Evolutionary conservation across 2,888 invertebrate genomes (phyloP).

Genomic region (Caenorhabditis sp.): DNA sequence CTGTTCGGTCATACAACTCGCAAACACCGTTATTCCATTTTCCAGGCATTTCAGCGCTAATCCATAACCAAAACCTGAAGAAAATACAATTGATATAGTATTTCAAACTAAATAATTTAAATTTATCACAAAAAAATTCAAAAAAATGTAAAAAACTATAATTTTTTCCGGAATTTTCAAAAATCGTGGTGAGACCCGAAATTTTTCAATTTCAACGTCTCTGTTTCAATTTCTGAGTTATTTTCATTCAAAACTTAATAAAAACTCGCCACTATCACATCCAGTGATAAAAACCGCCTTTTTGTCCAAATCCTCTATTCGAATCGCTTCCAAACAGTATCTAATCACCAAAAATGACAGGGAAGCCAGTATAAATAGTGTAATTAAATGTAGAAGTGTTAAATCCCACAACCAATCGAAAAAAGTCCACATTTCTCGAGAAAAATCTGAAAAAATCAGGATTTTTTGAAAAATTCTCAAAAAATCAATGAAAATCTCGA

Average conservation of each 20-base stretch:
- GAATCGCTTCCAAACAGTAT: conserved; percentile 53
- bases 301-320: conserved; percentile 58
- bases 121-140: no score
- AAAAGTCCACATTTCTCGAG: conserved; percentile 24
- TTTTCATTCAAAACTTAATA: no score
- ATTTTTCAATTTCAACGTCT: no score
- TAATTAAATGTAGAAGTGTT: conserved; percentile 27
- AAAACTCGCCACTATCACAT: conserved; percentile 71
- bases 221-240: not conserved
- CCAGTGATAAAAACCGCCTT: conserved; percentile 75
- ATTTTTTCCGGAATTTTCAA: no score
- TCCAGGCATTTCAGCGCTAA: conserved; percentile 72
- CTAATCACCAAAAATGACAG: conserved; percentile 37
- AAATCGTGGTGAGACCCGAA: no score
- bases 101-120: no score
- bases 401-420: conserved; percentile 16
- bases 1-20: conserved; percentile 75
- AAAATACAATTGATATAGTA: no score
- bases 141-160: no score
- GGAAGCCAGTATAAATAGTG: conserved; percentile 1
- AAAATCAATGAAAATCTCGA: no score
- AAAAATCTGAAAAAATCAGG: conserved; percentile 20
- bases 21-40: conserved; percentile 77
- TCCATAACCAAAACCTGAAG: conserved; percentile 75
- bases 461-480: no score